phyloP scores from a whole-genome alignment of 1,140 invertebrate genomes.

The Sinonovacula constricta region DNA sequence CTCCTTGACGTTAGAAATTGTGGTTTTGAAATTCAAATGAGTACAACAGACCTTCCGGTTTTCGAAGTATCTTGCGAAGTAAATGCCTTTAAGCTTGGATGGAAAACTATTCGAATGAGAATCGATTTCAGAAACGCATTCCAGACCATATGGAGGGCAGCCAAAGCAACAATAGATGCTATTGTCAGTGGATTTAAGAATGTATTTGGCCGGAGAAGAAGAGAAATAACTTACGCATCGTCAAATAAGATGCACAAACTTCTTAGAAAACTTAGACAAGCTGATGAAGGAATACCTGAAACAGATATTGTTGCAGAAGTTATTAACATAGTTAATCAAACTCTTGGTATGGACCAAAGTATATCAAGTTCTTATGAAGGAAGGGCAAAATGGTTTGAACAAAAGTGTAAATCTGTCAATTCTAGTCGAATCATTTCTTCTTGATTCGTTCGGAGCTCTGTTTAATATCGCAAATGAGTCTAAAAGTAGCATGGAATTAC shows the following conservation, averaged over 20 bases:
- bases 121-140: constrained; percentile 46
- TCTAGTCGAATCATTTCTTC: not conserved
- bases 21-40: constrained; percentile 42
- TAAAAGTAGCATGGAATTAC: not conserved
- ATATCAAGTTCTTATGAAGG: not conserved
- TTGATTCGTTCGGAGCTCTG: constrained; percentile 1
- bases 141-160: constrained; percentile 41
- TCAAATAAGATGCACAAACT: not conserved
- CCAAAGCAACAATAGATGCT: constrained; percentile 19
- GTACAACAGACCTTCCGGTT: constrained; percentile 23
- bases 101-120: constrained; percentile 15
- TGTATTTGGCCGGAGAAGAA: not conserved
- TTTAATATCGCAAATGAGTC: constrained; percentile 25
- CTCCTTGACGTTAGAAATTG: constrained; percentile 47
- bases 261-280: not conserved
- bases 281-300: not conserved
- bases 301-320: constrained; percentile 7
- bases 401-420: constrained; percentile 10
- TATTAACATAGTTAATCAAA: constrained; percentile 8
- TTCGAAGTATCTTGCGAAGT: constrained; percentile 49
- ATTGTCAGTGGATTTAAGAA: not conserved
- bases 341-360: constrained; percentile 10
- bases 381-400: constrained; percentile 4
- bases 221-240: not conserved
- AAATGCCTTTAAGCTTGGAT: constrained; percentile 41